Base-by-base conservation (phyloP, 2,113 vertebrate genomes). In the Benitochromis conjunctus region DNA sequence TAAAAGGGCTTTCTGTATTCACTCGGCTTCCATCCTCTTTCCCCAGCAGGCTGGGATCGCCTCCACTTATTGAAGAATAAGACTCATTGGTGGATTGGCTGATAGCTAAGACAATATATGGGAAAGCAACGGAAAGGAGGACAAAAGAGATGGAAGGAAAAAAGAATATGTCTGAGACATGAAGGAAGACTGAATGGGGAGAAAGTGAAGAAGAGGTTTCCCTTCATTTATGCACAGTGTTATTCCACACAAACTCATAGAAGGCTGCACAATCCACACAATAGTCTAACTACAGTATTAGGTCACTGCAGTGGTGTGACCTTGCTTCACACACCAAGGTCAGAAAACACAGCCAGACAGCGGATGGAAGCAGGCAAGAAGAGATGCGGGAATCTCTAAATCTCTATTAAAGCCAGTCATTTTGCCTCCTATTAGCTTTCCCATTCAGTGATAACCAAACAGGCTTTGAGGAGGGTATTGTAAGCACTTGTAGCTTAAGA, bases 1-100 rank as follows among this genome's bases (percentile, higher is more conserved):
- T 93, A 92, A 93, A 93, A 94, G 90, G 89, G 79, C 80, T 87
- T 86, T 95, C 86, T 92, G 90, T 86, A 92, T 92, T 93, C 87
- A 89, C 78, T 54, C 6, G 38, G 88, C 88, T 90, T 88, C 86
- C 84, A 88, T 79, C 69, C 69, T 80, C 81, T 84, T 83, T 80
- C 57, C 83, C 91, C 84, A 82, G 81, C 16, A 77, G 92, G 77
- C 76, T 11, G 24, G 53, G 87, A 94, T 92, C 84, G 71, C 86
- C 91, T 92, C 87, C 83, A 86, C 91, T 92, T 90, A 92, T 84
- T 91, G 90, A 92, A 92, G 92, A 90, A 90, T 85, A 86, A 89
- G 86, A 85, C 83, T 89, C 86, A 76, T 84, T 76, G 85, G 87
- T 87, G 89, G 90, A 91, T 77, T 60, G 80, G 86, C 88, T 89